Conservation (phyloP, 2,888 invertebrate species). For the Latrodectus hesperus region DNA sequence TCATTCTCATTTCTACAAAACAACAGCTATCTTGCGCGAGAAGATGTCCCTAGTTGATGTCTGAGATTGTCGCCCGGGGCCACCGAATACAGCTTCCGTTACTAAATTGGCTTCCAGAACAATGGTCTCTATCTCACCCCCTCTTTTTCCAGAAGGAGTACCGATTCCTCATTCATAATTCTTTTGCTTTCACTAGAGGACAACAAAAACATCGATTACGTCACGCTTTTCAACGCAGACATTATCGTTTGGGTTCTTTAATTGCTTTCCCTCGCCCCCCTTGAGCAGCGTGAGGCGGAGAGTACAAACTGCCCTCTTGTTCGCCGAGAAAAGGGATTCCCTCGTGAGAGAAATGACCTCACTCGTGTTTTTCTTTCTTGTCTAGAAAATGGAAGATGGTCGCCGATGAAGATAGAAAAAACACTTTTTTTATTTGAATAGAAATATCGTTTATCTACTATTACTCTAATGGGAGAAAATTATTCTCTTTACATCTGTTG, state of each 20-base stretch:
- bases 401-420: too few relatives aligned
- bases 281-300: neutral
- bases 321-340: neutral
- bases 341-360: neutral
- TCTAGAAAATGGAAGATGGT: too few relatives aligned
- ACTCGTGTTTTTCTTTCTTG: too few relatives aligned
- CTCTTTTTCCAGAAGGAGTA: conserved; percentile 17
- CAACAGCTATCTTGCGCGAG: neutral
- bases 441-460: too few relatives aligned
- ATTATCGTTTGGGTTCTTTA: conserved; percentile 62
- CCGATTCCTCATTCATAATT: conserved; percentile 57
- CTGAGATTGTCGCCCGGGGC: conserved; percentile 21
- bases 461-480: too few relatives aligned
- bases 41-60: conserved; percentile 5
- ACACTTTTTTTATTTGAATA: too few relatives aligned
- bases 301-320: conserved; percentile 1
- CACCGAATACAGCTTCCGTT: conserved; percentile 54
- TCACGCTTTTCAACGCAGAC: conserved; percentile 64
- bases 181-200: conserved; percentile 38
- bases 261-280: conserved; percentile 14
- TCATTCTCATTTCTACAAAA: too few relatives aligned
- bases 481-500: too few relatives aligned
- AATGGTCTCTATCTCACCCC: conserved; percentile 25
- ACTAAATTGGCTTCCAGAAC: conserved; percentile 63
- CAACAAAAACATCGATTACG: conserved; percentile 67